Base-by-base conservation (phyloP, 2,888 invertebrate species). In the Podotricha telesiphe region DNA sequence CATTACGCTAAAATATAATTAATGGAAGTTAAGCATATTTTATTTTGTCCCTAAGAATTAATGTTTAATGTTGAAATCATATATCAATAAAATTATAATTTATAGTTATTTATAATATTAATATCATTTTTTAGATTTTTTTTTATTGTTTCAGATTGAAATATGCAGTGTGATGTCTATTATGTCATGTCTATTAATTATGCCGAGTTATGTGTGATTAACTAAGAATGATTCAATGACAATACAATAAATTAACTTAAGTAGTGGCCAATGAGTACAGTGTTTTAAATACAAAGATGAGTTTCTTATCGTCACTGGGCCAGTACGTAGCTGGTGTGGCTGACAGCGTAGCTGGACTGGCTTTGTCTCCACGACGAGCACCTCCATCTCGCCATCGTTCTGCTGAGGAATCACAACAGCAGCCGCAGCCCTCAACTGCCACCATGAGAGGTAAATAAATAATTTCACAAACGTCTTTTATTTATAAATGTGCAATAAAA, bases 291-390 rank as follows among this genome's bases (percentile, higher is more conserved):
- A 73, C 67, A 75, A 79, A 74, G 70, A 97, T 97, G 97, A 97
- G 97, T 94, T 97, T 97, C 93, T 95, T 97, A 86, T 95, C 96
- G 86, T 96, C 97, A 50, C 90, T 97, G 79, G 96, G 97, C 81
- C 97, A 97, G 88, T 96, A 96, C 86, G 97, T 97, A 85, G 96
- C 96, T 81, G 97, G 96, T 80, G 95, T 97, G 84, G 96, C 96
- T 81, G 97, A 96, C 89, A 96, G 97, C 84, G 97, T 97, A 76
- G 96, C 97, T 59, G 96, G 96, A 80, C 90, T 97, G 78, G 96
- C 95, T 73, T 89, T 97, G 71, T 96, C 96, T 76, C 96, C 97
- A 68, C 95, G 96, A 75, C 94, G 96, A 73, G 96, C 94, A 82
- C 95, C 96, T 17, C 94, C 96, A 70, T 93, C 95, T 28, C 94